phyloP scores from a whole-genome alignment of 2,888 invertebrate genomes.

The Zelleria hepariella region DNA sequence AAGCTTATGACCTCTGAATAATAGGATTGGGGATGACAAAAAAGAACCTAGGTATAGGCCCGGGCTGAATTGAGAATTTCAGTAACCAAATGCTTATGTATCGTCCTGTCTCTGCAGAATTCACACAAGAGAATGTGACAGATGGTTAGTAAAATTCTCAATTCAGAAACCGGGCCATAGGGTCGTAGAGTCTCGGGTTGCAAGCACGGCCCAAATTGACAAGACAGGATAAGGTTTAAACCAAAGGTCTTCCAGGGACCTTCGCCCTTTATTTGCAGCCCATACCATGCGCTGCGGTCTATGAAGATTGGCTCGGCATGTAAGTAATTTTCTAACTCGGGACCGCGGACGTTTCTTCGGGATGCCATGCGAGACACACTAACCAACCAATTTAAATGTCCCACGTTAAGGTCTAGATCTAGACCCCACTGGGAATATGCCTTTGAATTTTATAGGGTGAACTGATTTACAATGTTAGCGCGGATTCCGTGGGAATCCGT shows the following conservation, averaged over 20 bases:
- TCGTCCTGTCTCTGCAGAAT: too few species aligned
- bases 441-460: neutral
- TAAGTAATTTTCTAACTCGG: constrained; percentile 66
- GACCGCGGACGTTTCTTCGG: constrained; percentile 27
- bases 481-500: neutral
- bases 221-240: neutral
- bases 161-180: too few species aligned
- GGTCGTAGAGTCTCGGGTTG: too few species aligned
- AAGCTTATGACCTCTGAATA: too few species aligned
- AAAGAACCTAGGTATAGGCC: too few species aligned
- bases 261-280: constrained; percentile 35
- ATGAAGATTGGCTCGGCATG: constrained; percentile 56
- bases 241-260: neutral
- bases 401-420: neutral
- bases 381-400: neutral
- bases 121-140: too few species aligned
- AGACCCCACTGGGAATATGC: neutral
- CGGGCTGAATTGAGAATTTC: too few species aligned
- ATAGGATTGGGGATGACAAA: too few species aligned
- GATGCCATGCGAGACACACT: constrained; percentile 2
- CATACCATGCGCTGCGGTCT: constrained; percentile 52
- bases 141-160: too few species aligned
- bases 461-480: neutral
- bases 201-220: neutral
- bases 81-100: too few species aligned